phyloP scores from a whole-genome alignment of 2,113 vertebrate genomes.

The Cardinalis cardinalis region DNA sequence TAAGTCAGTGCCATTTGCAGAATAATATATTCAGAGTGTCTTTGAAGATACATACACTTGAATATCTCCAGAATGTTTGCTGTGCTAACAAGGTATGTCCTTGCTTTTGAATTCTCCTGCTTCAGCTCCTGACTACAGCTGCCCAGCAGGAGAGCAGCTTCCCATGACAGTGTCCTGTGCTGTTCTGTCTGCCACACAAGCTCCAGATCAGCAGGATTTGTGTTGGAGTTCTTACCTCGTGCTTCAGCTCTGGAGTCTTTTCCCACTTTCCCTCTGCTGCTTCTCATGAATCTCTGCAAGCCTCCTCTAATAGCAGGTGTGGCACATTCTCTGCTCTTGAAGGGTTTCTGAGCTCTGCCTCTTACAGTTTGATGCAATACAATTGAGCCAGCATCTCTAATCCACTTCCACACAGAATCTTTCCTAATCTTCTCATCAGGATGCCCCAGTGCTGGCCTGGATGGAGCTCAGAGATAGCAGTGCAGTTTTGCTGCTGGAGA shows the following conservation, averaged over 20 bases:
- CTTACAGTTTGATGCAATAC: neutral
- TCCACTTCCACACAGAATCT: neutral
- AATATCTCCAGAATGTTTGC: neutral
- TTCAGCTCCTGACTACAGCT: neutral
- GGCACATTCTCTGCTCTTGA: neutral
- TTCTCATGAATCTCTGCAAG: neutral
- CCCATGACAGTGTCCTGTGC: rapidly evolving
- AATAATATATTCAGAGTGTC: neutral
- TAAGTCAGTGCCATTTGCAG: neutral
- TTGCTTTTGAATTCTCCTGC: neutral
- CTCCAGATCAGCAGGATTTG: neutral
- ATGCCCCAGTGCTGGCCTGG: neutral
- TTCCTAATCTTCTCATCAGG: neutral
- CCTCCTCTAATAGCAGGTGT: rapidly evolving
- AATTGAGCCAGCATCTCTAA: neutral
- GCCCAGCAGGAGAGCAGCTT: neutral
- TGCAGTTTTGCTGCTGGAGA: neutral
- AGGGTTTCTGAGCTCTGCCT: neutral
- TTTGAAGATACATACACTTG: neutral
- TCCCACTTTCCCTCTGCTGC: neutral
- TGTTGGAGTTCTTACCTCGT: neutral
- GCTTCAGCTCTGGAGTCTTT: neutral
- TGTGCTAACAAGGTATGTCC: neutral
- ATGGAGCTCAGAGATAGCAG: neutral
- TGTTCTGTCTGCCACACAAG: neutral